Evolutionary conservation across 1,140 invertebrate genomes (phyloP), one percentile per base, ranked within the genome.

Genomic region (Ceratitis capitata): DNA sequence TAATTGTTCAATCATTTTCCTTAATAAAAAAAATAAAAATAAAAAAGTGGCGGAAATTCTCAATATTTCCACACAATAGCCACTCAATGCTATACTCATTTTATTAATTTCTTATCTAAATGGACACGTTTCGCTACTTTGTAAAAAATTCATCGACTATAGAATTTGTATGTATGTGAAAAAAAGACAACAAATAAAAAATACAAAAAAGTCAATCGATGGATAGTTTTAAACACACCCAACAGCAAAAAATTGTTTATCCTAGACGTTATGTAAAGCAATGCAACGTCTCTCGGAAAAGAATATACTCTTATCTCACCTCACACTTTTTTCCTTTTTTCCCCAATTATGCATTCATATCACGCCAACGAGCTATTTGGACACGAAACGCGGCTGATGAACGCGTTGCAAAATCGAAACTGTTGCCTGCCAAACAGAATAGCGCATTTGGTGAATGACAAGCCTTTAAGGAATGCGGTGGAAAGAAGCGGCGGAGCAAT

Each of bases 51-150:
- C n/a, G 2, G 19, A 64, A 16, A 29, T 35, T 16, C 35, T 45
- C 35, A 45, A 78, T 23, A 78, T 39, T 78, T 78, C 69, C 23
- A 23, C 69, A 78, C n/a, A 78, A 78, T 47, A 42, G 42, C 69
- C 69, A 78, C 69, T 78, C 45, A 78, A 19, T 19, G 23, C 45
- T 78, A 83, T 29, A 19, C 10, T 7, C 47, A 51, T 83, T 83
- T 51, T 83, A 83, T 83, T 83, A 83, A 83, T 83, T 83, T 83
- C 49, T 23, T 51, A 32, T n/a, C 49, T 83, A 83, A 83, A 83
- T 32, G 82, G 29, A 32, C 82, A 83, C 82, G 82, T 83, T 83
- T 83, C 49, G 14, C 9, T 39, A 83, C 82, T 83, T 83, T 53
- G 82, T 53, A 51, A 83, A 83, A 83, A 83, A 78, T 78, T 16